Percentiles rank a stretch among this genome's conserved stretches.
Conservation (phyloP, 1,140 invertebrate genomes). For the Cylas formicarius region DNA sequence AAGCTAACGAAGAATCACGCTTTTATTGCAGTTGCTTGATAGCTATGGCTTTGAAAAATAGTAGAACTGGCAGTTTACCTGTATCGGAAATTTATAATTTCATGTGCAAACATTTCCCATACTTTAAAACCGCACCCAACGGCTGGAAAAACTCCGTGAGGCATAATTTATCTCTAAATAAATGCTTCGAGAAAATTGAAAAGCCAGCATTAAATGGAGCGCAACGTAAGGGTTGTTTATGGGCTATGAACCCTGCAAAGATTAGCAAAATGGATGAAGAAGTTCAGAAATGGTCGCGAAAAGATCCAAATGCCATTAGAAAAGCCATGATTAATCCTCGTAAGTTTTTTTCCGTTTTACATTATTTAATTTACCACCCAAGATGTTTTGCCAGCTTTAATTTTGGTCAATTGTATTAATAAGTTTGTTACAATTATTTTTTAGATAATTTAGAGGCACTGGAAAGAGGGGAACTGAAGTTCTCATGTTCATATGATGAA, state of each 20-base stretch:
- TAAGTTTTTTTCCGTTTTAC: constrained; percentile 20
- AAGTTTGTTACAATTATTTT: constrained; percentile 26
- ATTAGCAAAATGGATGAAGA: constrained; percentile 96
- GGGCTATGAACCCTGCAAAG: constrained; percentile 94
- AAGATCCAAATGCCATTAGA: constrained; percentile 79
- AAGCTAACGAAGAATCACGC: too few species aligned
- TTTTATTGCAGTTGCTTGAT: constrained; percentile 97
- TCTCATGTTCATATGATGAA: constrained; percentile 41
- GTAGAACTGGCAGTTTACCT: constrained; percentile 83
- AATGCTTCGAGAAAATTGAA: constrained; percentile 97
- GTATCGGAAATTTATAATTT: constrained; percentile 99
- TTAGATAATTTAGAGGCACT: constrained; percentile 69
- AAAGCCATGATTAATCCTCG: constrained; percentile 85
- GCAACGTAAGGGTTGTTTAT: constrained; percentile 83
- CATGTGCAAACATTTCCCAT: constrained; percentile 97
- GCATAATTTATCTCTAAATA: constrained; percentile 93
- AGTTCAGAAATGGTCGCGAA: constrained; percentile 91
- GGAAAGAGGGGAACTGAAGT: constrained; percentile 81
- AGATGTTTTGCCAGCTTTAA: neutral
- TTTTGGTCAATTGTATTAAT: constrained; percentile 1
- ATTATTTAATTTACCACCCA: constrained; percentile 6
- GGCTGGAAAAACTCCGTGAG: constrained; percentile 98
- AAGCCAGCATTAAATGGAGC: constrained; percentile 76
- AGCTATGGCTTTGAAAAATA: constrained; percentile 95
- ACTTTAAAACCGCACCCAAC: constrained; percentile 93